Conservation (phyloP, 2,888 invertebrate genomes). For the Thera britannica region DNA sequence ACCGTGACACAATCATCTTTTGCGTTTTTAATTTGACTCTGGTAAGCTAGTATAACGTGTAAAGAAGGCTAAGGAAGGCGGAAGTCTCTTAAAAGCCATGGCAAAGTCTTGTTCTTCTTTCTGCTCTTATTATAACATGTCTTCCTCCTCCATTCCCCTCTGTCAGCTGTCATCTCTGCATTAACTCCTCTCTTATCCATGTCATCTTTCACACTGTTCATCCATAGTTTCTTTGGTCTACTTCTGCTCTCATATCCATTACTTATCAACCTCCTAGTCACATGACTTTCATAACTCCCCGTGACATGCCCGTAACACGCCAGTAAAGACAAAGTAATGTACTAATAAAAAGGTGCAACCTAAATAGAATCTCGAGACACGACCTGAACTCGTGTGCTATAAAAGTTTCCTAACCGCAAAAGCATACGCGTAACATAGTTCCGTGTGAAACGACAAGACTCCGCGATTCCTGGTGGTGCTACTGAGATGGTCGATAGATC, state of each 20-base stretch:
- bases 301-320: too few species aligned
- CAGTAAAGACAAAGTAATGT: too few species aligned
- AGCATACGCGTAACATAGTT: constrained; percentile 55
- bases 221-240: too few species aligned
- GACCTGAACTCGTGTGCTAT: constrained; percentile 58
- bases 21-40: background rate
- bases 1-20: constrained; percentile 24
- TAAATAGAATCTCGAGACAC: constrained; percentile 40
- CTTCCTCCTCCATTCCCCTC: too few species aligned
- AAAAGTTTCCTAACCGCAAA: constrained; percentile 48
- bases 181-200: too few species aligned
- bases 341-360: constrained; percentile 8
- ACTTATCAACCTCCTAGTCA: too few species aligned
- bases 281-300: too few species aligned
- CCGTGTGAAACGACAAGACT: constrained; percentile 74
- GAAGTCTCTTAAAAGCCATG: constrained; percentile 1
- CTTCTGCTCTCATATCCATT: too few species aligned
- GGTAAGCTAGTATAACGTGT: background rate
- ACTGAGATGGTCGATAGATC: constrained; percentile 81
- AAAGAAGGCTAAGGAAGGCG: background rate
- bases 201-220: too few species aligned
- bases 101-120: too few species aligned
- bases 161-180: too few species aligned
- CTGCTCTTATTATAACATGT: too few species aligned
- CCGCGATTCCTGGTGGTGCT: constrained; percentile 67